Percentiles rank a stretch among this genome's conserved stretches.
Evolutionary conservation across 2,888 invertebrate genomes (phyloP).

Genomic region (Neoascia interrupta): DNA sequence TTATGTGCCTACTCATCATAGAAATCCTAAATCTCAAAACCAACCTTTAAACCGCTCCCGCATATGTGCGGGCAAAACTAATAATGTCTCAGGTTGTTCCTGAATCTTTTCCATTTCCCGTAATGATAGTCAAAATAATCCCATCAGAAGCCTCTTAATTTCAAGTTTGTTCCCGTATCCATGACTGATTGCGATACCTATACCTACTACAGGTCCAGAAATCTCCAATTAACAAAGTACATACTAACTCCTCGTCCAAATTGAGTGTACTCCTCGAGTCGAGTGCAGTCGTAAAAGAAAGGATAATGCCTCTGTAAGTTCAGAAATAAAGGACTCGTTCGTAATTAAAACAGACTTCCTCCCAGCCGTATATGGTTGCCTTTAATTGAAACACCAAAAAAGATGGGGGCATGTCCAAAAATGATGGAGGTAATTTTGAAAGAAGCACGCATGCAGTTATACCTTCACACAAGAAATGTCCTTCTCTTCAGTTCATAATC

Average conservation of each 20-base stretch:
- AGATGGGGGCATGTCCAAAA: constrained; percentile 47
- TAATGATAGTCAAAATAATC: constrained; percentile 2
- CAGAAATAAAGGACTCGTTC: constrained; percentile 14
- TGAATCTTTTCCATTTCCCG: not conserved
- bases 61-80: constrained; percentile 5
- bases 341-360: constrained; percentile 54
- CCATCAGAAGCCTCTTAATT: constrained; percentile 24
- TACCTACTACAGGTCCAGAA: constrained; percentile 15
- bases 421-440: constrained; percentile 34
- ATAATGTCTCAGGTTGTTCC: constrained; percentile 1
- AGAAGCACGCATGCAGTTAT: constrained; percentile 48
- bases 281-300: constrained; percentile 46
- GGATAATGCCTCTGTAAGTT: constrained; percentile 30
- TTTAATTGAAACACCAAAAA: constrained; percentile 13
- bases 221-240: constrained; percentile 4
- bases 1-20: not conserved
- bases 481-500: constrained; percentile 46
- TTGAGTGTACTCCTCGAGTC: constrained; percentile 18
- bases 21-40: not conserved
- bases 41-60: not conserved
- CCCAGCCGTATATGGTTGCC: constrained; percentile 32
- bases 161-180: not conserved
- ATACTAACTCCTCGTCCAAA: constrained; percentile 7
- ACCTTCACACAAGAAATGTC: constrained; percentile 14
- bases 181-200: too few relatives aligned